Evolutionary conservation across 2,888 invertebrate species (phyloP), one percentile per base, ranked within the genome.

Genomic region (Aromia moschata): DNA sequence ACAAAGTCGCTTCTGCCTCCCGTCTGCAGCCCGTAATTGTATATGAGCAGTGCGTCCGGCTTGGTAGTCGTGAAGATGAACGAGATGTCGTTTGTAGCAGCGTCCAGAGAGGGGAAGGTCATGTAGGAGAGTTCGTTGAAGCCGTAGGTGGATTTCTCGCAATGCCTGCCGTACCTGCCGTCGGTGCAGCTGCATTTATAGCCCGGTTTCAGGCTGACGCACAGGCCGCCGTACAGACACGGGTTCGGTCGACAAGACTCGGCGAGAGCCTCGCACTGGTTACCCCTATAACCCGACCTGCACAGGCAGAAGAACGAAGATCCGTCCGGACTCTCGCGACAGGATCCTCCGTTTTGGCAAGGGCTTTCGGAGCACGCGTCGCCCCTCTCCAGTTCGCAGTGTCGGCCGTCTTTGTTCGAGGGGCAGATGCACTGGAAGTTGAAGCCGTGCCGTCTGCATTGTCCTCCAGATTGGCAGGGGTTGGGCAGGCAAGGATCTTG

Each of bases 191-290:
- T 90, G 72, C 91, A 91, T 76, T 87, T 88, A 76, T 93, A 96
- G 30, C 94, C 94, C 4, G 94, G 93, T 75, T 93, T 93, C n/a
- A 93, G 82, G 63, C 91, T 90, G 11, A 94, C 88, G 75, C 97
- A 97, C 40, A 92, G 85, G 20, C 96, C 96, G 17, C 94, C 95
- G 77, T 94, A 85, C 62, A 93, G 82, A 73, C 97, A 97, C n/a
- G 96, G 96, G 79, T 96, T 95, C 0, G 94, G 93, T 59, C 94
- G 85, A 75, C 97, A 98, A 0, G 93, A 93, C 77, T 96, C 94
- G 0, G 93, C 90, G 1, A 92, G 84, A 14, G 90, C 89, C 82
- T 96, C 95, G 78, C 97, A 98, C 68, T 91, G 90, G 77, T 92
- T 92, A 1, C 98, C 97, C 9, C 93, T 87, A 78, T 93, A 97